Evolutionary conservation across 2,888 invertebrate species (phyloP), one percentile per base, ranked within the genome.

Genomic region (Oasisia sp.): DNA sequence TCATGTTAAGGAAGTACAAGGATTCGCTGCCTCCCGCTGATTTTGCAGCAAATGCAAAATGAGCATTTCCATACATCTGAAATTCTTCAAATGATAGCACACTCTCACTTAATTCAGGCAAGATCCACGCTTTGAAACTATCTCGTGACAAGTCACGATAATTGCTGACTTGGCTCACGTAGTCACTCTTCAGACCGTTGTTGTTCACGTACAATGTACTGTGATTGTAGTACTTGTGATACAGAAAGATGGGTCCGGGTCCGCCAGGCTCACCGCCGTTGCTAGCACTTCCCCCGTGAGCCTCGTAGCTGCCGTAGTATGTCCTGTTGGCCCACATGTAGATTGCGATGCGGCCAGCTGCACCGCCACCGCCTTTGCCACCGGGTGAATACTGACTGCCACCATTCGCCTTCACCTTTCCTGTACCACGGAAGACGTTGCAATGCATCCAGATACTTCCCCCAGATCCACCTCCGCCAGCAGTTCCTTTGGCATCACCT

Each of bases 121-220:
- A 91, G n/a, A 95, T 93, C 95, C 95, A 95, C 32, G 94, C 95
- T 91, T 95, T 95, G 93, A 95, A 95, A 91, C 93, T 93, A 93
- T 95, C 95, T 32, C 92, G 32, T 32, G 93, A 93, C 12, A 95
- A 92, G 44, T 95, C 94, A 44, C 93, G 92, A 91, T 95, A 95
- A 91, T 94, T 92, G n/a, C 91, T 58, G 27, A 95, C 94, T 27
- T 90, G 91, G n/a, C 90, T 44, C 19, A 74, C 74, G 27, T n/a
- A n/a, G 2, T 74, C 74, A 74, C 74, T 74, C 74, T n/a, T 12
- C 32, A 93, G 92, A 11, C 92, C 92, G 90, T 94, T 93, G 92
- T 95, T 95, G 90, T 95, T 94, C 27, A 95, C 92, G 74, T 94
- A 94, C 74, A 95, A 90, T 8, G 95, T 95, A 56, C 94, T 94